Evolutionary conservation across 2,888 invertebrate species (phyloP).

Genomic region (Leptinotarsa peninsularis): DNA sequence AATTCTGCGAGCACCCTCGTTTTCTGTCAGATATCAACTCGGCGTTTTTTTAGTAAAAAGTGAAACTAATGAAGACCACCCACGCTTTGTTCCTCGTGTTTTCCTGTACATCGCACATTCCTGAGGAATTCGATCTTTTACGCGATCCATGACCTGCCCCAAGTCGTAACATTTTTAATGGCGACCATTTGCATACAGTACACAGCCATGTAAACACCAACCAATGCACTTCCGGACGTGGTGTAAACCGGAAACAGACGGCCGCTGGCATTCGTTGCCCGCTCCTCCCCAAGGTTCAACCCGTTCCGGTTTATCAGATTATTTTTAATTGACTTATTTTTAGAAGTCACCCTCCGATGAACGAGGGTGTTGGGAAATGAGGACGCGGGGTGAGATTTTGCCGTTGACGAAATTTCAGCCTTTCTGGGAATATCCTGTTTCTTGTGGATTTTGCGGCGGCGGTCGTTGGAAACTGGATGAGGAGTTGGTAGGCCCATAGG

Average conservation of each 20-base stretch:
- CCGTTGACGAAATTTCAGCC: neutral
- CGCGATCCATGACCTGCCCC: constrained; percentile 52
- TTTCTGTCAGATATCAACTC: no score
- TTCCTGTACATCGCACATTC: constrained; percentile 6
- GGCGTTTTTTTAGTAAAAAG: no score
- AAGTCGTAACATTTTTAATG: constrained; percentile 60
- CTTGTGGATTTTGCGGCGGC: neutral
- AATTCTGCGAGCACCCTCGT: no score
- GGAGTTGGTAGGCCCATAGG: no score
- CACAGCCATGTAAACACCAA: constrained; percentile 61
- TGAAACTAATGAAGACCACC: neutral
- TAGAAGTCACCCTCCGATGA: constrained; percentile 25
- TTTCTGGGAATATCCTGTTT: constrained; percentile 2
- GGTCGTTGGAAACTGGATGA: no score
- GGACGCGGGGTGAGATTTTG: neutral
- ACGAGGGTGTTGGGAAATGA: neutral
- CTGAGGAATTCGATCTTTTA: constrained; percentile 18
- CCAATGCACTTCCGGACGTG: constrained; percentile 60
- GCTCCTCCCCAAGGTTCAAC: constrained; percentile 36
- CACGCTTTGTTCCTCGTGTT: neutral
- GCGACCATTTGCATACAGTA: constrained; percentile 58
- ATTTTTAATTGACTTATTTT: constrained; percentile 42
- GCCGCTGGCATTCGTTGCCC: constrained; percentile 56
- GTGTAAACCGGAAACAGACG: constrained; percentile 59
- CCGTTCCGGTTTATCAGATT: constrained; percentile 45